A percentile compares a stretch with the other conserved stretches of the same genome.
These are phyloP conservation scores for Parapsyche elsis DNA, from an alignment of 1,140 invertebrate species.

Conservation along the genomic window DNA sequence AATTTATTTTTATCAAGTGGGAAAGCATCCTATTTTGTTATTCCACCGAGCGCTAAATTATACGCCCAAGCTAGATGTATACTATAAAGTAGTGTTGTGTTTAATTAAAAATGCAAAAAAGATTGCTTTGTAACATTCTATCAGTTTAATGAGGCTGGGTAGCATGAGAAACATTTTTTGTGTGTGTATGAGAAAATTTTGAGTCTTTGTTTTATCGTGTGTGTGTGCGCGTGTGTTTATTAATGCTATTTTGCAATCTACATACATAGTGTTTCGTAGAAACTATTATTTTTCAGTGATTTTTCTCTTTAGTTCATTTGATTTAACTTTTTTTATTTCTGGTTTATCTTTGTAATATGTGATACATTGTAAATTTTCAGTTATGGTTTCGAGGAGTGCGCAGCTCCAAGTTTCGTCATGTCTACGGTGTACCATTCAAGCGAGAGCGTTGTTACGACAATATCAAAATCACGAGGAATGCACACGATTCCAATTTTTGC, in stretches of 20 bases:
- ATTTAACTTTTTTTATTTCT: not conserved
- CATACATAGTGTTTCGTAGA: too few species aligned
- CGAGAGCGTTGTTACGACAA: conserved; percentile 93
- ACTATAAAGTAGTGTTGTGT: too few species aligned
- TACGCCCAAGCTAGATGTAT: too few species aligned
- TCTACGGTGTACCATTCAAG: conserved; percentile 89
- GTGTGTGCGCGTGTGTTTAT: not conserved
- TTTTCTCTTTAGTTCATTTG: not conserved
- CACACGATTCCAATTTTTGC: conserved; percentile 92
- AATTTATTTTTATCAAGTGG: too few species aligned
- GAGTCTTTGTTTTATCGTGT: not conserved
- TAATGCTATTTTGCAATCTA: too few species aligned
- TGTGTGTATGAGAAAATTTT: not conserved
- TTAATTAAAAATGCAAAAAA: conserved; percentile 28
- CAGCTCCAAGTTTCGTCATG: conserved; percentile 92
- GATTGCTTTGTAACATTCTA: not conserved
- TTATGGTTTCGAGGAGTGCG: conserved; percentile 86
- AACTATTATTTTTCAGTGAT: too few species aligned
- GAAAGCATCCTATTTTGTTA: too few species aligned
- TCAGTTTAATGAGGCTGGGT: not conserved
- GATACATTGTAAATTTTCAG: conserved; percentile 66
- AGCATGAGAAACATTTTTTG: conserved; percentile 18
- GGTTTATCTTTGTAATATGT: not conserved
- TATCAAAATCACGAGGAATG: conserved; percentile 91
- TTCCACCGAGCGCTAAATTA: too few species aligned